These are phyloP conservation scores for Solenopsis fugax DNA, from an alignment of 1,140 invertebrate genomes.

Conservation along the genomic window DNA sequence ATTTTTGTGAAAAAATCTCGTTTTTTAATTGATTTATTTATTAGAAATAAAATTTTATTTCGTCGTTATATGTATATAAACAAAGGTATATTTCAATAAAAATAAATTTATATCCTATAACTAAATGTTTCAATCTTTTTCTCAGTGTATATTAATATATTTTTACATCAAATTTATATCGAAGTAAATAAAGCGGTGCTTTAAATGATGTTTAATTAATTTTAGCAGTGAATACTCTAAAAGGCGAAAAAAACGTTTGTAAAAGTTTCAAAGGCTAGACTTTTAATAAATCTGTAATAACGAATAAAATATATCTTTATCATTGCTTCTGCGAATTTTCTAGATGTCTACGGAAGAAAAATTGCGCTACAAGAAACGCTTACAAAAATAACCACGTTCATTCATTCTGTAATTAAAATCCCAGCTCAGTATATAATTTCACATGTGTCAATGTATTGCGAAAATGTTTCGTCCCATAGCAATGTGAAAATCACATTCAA, in stretches of 20 bases:
- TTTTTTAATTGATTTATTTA: too few relatives aligned
- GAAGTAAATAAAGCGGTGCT: not conserved
- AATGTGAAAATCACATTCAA: not conserved
- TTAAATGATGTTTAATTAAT: not conserved
- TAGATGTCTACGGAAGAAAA: not conserved
- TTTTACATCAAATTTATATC: not conserved
- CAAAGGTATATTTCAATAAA: too few relatives aligned
- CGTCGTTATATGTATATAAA: too few relatives aligned
- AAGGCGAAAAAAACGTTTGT: too few relatives aligned
- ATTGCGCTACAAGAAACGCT: not conserved
- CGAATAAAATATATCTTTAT: not conserved
- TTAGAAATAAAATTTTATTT: too few relatives aligned
- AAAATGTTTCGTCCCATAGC: not conserved
- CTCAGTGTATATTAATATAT: not conserved
- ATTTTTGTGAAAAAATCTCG: too few relatives aligned
- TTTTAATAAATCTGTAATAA: conserved; percentile 21
- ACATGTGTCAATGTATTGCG: not conserved
- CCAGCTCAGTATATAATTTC: not conserved
- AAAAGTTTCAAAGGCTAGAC: not conserved
- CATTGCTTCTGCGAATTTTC: not conserved
- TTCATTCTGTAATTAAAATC: not conserved
- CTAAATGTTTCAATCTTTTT: too few relatives aligned
- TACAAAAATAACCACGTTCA: too few relatives aligned
- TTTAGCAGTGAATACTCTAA: not conserved
- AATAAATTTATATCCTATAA: too few relatives aligned